phyloP scores from a whole-genome alignment of 1,140 invertebrate species.

The Drosophila paulistorum region DNA sequence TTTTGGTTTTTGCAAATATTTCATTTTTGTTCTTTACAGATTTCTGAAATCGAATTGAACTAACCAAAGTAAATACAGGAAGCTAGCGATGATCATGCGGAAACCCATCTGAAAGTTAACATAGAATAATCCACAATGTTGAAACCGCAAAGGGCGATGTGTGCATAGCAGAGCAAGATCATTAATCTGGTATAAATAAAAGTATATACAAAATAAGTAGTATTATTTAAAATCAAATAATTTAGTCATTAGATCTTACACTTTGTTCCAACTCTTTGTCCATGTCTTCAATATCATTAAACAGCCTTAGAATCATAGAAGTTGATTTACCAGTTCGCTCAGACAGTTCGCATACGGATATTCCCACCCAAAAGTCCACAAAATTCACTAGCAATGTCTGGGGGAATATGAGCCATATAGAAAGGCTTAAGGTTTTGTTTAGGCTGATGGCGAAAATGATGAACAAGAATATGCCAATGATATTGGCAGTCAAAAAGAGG shows the following conservation, averaged over 20 bases:
- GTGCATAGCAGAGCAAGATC: constrained; percentile 33
- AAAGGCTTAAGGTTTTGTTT: background rate
- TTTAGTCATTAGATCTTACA: constrained; percentile 22
- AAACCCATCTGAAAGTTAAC: constrained; percentile 41
- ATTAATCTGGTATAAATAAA: background rate
- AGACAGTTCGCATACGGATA: constrained; percentile 35
- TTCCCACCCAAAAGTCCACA: constrained; percentile 34
- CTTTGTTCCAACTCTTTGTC: constrained; percentile 14
- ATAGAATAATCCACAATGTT: constrained; percentile 36
- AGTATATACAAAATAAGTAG: background rate
- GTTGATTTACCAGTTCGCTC: constrained; percentile 17
- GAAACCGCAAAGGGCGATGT: constrained; percentile 25
- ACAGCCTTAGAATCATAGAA: constrained; percentile 27
- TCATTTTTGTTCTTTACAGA: constrained; percentile 16
- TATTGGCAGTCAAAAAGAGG: constrained; percentile 26
- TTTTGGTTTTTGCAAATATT: constrained; percentile 21
- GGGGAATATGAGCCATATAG: background rate
- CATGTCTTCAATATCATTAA: constrained; percentile 13
- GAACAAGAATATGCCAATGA: constrained; percentile 23
- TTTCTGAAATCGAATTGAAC: constrained; percentile 52
- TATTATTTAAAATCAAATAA: background rate
- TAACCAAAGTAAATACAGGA: constrained; percentile 36
- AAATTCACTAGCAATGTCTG: constrained; percentile 23
- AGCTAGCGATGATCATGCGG: constrained; percentile 24
- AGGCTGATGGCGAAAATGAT: constrained; percentile 21